A percentile compares a stretch with the other conserved stretches of the same genome.
Conservation (phyloP, 92 coral and sea anemone genomes). For the Parazoanthus atlanticus region DNA sequence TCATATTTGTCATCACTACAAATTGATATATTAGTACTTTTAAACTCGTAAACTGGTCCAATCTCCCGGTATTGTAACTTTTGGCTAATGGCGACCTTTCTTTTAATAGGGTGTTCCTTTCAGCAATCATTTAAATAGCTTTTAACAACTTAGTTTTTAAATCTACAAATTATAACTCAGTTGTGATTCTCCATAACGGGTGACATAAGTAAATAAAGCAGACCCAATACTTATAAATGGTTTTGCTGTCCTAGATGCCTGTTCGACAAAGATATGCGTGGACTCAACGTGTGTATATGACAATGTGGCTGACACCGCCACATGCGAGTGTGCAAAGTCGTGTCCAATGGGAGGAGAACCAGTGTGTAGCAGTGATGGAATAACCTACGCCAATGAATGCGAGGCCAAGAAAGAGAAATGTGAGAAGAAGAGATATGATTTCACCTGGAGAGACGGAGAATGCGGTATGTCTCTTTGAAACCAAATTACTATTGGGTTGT, state of each 20-base stretch:
- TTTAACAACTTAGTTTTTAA: no score
- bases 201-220: no score
- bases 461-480: constrained; percentile 74
- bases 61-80: no score
- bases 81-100: no score
- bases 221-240: not conserved
- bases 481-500: no score
- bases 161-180: no score
- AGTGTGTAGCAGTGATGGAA: constrained; percentile 95
- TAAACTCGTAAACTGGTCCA: no score
- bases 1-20: no score
- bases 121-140: no score
- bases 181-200: no score
- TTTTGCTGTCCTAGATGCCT: constrained; percentile 59
- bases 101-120: no score
- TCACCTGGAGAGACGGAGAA: constrained; percentile 58
- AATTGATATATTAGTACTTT: no score
- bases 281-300: constrained; percentile 63
- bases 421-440: constrained; percentile 62
- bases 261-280: constrained; percentile 77
- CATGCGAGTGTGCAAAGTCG: constrained; percentile 68
- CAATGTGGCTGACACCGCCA: constrained; percentile 51
- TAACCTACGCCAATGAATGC: constrained; percentile 82
- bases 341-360: constrained; percentile 80
- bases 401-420: constrained; percentile 81